Base-by-base conservation (phyloP, 92 coral and sea anemone species). In the Porites lobata region DNA sequence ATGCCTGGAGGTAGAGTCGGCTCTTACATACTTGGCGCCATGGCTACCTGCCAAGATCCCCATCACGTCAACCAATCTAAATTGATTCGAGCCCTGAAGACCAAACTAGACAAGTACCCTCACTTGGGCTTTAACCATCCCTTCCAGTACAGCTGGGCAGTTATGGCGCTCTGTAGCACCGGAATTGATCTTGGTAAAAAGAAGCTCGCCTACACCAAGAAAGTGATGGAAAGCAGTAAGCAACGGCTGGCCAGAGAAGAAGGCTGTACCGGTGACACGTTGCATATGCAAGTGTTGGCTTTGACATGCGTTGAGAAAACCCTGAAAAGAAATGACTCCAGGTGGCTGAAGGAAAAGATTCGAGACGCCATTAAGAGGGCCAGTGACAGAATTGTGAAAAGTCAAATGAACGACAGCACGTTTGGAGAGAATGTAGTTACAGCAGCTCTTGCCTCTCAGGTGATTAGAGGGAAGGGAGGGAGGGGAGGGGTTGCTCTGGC, bases 121-220 rank as follows among this genome's bases (percentile, higher is more conserved):
- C 17, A 59, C 50, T 14, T 24, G 8, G 57, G 86, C 6, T 96
- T 90, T 76, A 65, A 90, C 67, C 93, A 96, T 53, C 91, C 93
- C 4, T 96, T 88, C 82, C 93, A 88, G 85, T 93, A 90, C 71
- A 92, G 96, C 65, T 83, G 92, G 12, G 94, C 92, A 18, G 82
- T 92, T 5, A 32, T 96, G 65, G 97, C 98, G 15, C 73, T 96
- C 47, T 96, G 98, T 78, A 96, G 86, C 19, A 87, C 91, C 50
- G 92, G 91, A 10, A 50, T 63, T 1, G 32, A 66, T 53, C 84
- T 86, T 6, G 84, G 83, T 18, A 79, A 82, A 22, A 68, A 52
- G 8, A 65, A 14, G 65, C n/a, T 56, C 19, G 17, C 29, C 32
- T 50, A 81, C 62, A 73, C 73, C 54, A 38, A 73, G 8, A 50